Evolutionary conservation across 2,113 vertebrate genomes (phyloP).

Genomic region (Dascyllus trimaculatus): DNA sequence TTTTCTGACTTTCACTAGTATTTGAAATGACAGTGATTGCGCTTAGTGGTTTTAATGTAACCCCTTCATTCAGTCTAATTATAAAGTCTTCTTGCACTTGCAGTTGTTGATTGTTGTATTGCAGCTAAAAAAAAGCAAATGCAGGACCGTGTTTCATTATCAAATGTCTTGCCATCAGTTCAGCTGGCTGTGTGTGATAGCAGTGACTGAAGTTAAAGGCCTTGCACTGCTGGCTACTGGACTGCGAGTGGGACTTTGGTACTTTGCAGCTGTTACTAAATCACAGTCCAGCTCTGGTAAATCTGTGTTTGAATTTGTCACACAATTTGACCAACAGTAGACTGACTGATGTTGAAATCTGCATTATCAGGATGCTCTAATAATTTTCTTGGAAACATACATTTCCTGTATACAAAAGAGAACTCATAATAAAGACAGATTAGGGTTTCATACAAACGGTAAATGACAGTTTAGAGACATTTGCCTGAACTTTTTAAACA

Average conservation of each 20-base stretch:
- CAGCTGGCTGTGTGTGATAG: conserved; percentile 93
- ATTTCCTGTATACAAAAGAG: too few relatives aligned
- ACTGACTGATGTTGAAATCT: too few relatives aligned
- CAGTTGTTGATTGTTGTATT: not conserved
- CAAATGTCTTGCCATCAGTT: conserved; percentile 89
- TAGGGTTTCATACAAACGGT: too few relatives aligned
- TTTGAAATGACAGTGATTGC: not conserved
- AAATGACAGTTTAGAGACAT: too few relatives aligned
- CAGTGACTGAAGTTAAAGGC: conserved; percentile 89
- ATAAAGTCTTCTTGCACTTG: not conserved
- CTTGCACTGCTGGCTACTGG: conserved; percentile 90
- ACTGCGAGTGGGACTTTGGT: conserved; percentile 85
- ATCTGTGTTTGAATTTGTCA: too few relatives aligned
- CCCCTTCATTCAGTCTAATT: not conserved
- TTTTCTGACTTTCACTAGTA: not conserved
- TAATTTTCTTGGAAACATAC: too few relatives aligned
- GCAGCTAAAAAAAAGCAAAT: conserved; percentile 23
- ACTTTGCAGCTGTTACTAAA: conserved; percentile 77
- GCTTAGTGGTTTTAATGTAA: not conserved
- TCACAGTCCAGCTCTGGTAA: too few relatives aligned
- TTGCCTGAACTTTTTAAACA: too few relatives aligned
- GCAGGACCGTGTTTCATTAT: conserved; percentile 87
- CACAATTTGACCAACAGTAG: too few relatives aligned
- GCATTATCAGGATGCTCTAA: too few relatives aligned
- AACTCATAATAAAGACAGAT: too few relatives aligned